Percentiles rank a stretch among this genome's conserved stretches.
Evolutionary conservation across 2,797 vertebrate genomes (phyloP).

Genomic region (Gobionotothen gibberifrons): DNA sequence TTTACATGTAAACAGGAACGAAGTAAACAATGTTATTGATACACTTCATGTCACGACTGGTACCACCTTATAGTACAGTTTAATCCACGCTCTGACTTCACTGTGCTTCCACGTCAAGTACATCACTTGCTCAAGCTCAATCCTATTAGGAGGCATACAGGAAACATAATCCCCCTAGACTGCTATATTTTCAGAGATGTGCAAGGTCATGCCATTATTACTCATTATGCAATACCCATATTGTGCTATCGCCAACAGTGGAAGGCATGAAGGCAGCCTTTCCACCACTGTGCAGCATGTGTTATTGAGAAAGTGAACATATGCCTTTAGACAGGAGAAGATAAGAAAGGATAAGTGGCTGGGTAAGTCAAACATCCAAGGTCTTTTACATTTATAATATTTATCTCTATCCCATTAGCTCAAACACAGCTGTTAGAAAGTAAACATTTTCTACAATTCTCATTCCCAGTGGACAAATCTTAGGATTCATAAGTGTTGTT

Average conservation of each 20-base stretch:
- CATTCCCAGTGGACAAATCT: slow-evolving; percentile 24
- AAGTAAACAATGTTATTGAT: slow-evolving; percentile 86
- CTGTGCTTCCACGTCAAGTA: slow-evolving; percentile 65
- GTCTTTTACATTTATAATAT: slow-evolving; percentile 45
- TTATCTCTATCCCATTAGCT: background rate
- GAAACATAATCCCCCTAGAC: slow-evolving; percentile 52
- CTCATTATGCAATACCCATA: slow-evolving; percentile 62
- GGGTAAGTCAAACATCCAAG: slow-evolving; percentile 47
- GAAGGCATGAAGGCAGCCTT: slow-evolving; percentile 55
- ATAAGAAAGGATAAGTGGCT: slow-evolving; percentile 34
- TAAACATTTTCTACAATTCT: slow-evolving; percentile 10
- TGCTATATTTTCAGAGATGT: slow-evolving; percentile 67
- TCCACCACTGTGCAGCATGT: slow-evolving; percentile 60
- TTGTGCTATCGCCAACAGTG: slow-evolving; percentile 70
- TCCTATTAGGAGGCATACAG: slow-evolving; percentile 59
- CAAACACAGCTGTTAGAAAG: slow-evolving; percentile 33
- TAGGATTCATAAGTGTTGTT: slow-evolving; percentile 3
- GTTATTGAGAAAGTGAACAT: slow-evolving; percentile 42
- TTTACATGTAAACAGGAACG: slow-evolving; percentile 88
- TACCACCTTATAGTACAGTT: slow-evolving; percentile 67
- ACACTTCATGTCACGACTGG: slow-evolving; percentile 73
- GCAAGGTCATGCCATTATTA: slow-evolving; percentile 76
- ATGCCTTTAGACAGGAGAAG: slow-evolving; percentile 37
- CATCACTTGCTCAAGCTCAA: slow-evolving; percentile 60
- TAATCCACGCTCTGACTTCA: slow-evolving; percentile 67